Evolutionary conservation across 2,113 vertebrate species (phyloP), one percentile per base, ranked within the genome.

Genomic region (Muscicapa adusta): DNA sequence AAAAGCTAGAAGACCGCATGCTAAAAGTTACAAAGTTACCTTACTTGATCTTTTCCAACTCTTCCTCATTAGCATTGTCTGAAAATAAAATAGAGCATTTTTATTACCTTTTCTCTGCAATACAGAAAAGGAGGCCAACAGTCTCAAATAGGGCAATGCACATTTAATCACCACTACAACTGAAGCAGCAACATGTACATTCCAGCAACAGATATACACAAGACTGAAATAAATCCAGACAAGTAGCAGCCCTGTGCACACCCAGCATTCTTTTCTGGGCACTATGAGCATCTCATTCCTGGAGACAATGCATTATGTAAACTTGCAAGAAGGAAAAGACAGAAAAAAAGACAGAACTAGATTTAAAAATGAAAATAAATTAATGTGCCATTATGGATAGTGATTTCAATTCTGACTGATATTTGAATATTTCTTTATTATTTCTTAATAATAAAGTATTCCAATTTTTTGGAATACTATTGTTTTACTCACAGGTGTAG

Each of bases 41-140:
- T 99, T 99, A 99, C 99, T 99, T 98, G 99, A 99, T 99, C 99
- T 98, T 98, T 99, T 99, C 99, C 99, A 99, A 98, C 98, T 99
- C 98, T 99, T 99, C 99, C 99, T 99, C 99, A 99, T 99, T 98
- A 99, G 98, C 98, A 99, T 98, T 97, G 98, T 99, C 99, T 99
- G 99, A 97, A 98, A 99, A 99, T 97, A 97, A 99, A 99, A 99
- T 98, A 99, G 97, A 99, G 98, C 95, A 94, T 98, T 99, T 99
- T 98, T 97, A 98, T 98, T 97, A 98, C 97, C 96, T 97, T 97
- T 96, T 87, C 91, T 97, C 91, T 89, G 78, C 81, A 93, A 85
- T 9, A 91, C 26, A 89, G 88, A 95, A 33, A 93, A 88, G 88
- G 88, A 85, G 81, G 77, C 88, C 92, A 89, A 33, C 28, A 87